Evolutionary conservation across 2,797 vertebrate species (phyloP).

Genomic region (Epinephelus coioides): DNA sequence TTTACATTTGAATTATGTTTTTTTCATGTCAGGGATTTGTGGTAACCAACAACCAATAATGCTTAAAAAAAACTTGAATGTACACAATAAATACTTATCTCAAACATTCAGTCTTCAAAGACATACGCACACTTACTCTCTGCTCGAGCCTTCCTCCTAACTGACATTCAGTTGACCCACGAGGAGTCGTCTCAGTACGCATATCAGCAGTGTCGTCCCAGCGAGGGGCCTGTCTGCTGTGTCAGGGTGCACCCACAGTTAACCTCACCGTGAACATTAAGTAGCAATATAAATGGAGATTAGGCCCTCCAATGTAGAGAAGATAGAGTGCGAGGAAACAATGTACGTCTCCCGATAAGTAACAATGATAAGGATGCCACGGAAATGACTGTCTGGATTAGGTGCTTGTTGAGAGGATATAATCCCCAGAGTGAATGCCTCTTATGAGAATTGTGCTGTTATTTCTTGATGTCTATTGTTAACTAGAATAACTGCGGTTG

Average conservation of each 20-base stretch:
- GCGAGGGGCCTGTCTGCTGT: conserved; percentile 38
- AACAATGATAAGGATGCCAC: conserved; percentile 48
- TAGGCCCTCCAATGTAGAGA: conserved; percentile 50
- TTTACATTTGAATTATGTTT: too few species aligned
- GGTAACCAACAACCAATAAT: too few species aligned
- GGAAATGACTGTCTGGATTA: conserved; percentile 45
- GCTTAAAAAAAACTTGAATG: background rate
- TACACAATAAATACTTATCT: background rate
- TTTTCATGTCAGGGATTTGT: too few species aligned
- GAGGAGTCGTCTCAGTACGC: conserved; percentile 34
- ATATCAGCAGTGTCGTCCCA: conserved; percentile 33
- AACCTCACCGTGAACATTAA: conserved; percentile 62
- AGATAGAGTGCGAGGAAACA: conserved; percentile 59
- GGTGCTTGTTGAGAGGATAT: conserved; percentile 35
- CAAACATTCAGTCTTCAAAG: background rate
- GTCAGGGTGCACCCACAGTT: conserved; percentile 47
- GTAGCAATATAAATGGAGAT: conserved; percentile 84
- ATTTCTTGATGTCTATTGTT: background rate
- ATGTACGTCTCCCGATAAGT: conserved; percentile 50
- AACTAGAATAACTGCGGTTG: background rate
- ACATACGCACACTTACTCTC: background rate
- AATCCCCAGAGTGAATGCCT: conserved; percentile 27
- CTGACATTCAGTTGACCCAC: conserved; percentile 47
- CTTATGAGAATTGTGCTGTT: background rate
- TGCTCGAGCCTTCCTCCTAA: conserved; percentile 3